Conservation (phyloP, 2,797 vertebrate genomes). For the Silurus lanzhouensis region DNA sequence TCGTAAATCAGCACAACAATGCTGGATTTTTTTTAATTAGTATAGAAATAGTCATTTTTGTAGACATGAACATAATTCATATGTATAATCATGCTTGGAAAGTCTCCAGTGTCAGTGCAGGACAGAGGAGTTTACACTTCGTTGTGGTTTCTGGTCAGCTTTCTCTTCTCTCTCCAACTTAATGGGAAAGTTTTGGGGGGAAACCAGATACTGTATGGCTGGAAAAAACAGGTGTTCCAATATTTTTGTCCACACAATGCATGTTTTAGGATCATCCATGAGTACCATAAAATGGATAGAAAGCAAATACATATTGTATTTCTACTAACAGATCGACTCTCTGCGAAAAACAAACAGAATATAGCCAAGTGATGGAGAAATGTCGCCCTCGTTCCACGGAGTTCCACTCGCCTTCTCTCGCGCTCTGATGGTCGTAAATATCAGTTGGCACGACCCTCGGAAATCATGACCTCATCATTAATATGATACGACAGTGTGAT, state of each 20-base stretch:
- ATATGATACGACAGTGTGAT: slow-evolving; percentile 76
- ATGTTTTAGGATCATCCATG: no score
- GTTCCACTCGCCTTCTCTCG: slow-evolving; percentile 61
- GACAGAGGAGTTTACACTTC: neutral
- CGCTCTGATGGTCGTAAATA: slow-evolving; percentile 75
- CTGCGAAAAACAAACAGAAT: neutral
- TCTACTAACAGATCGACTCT: neutral
- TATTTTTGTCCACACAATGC: no score
- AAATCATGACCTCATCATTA: slow-evolving; percentile 77
- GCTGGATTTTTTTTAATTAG: neutral
- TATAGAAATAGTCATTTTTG: neutral
- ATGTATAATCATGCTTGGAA: no score
- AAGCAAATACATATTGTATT: neutral
- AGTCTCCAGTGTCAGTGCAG: no score
- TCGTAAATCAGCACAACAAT: no score
- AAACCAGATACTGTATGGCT: no score
- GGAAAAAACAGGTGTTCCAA: no score
- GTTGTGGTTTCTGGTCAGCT: neutral
- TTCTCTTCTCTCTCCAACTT: no score
- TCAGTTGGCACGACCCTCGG: slow-evolving; percentile 76
- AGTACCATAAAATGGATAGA: no score
- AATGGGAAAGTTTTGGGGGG: no score
- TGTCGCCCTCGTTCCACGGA: neutral
- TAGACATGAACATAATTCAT: no score
- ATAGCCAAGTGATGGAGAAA: neutral